Conservation (phyloP, 2,797 vertebrate species). For the Rhabdophis nuchalis region DNA sequence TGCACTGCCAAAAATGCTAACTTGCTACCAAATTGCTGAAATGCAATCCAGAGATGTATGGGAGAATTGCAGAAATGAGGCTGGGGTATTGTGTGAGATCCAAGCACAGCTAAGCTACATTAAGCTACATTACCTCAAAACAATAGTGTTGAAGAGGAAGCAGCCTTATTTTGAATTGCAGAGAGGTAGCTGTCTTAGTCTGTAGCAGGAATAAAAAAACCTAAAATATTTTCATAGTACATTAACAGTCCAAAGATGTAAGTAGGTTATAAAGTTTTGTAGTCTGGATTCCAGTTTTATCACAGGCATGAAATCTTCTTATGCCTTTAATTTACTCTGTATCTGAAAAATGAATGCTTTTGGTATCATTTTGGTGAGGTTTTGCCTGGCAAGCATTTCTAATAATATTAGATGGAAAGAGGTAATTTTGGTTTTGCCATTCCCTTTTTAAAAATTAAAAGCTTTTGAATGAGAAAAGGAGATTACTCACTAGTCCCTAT, state of each 20-base stretch:
- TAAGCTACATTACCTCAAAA: background rate
- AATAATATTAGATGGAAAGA: background rate
- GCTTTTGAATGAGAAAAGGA: background rate
- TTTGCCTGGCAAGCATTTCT: background rate
- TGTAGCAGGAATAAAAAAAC: background rate
- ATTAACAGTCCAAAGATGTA: background rate
- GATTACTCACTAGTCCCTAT: no score
- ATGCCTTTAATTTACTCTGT: background rate
- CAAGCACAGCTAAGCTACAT: background rate
- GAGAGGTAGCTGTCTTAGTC: background rate
- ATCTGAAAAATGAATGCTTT: background rate
- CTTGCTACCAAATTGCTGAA: background rate
- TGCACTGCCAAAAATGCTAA: background rate
- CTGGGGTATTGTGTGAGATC: background rate
- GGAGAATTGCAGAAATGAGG: background rate
- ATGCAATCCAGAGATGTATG: background rate
- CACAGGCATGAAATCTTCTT: background rate
- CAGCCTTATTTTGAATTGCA: background rate
- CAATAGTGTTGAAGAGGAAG: background rate
- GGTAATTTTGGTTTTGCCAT: background rate
- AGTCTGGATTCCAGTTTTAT: background rate
- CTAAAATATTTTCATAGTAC: background rate
- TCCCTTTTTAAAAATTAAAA: background rate
- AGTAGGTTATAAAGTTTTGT: background rate
- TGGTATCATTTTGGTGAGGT: background rate